These are phyloP conservation scores for Stigmatopora nigra DNA, from an alignment of 2,113 vertebrate species.

Conservation along the genomic window DNA sequence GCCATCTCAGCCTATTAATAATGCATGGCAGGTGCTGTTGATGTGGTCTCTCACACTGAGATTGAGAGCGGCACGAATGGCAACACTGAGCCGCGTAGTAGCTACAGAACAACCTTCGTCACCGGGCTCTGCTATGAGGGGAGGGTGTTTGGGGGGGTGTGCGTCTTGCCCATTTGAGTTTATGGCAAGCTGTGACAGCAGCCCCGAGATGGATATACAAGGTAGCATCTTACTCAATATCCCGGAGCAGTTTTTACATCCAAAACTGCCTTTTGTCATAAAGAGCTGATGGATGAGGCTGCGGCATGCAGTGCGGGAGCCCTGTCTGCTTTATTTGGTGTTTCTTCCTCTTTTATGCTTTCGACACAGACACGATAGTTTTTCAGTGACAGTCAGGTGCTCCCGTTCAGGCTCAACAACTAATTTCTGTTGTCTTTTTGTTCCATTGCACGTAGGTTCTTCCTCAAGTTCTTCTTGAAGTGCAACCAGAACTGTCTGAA, in stretches of 20 bases:
- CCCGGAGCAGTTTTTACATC: constrained; percentile 49
- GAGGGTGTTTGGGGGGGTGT: not conserved
- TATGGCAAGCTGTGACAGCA: constrained; percentile 56
- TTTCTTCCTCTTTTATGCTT: constrained; percentile 41
- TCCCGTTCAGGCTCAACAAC: not conserved
- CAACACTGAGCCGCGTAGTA: constrained; percentile 69
- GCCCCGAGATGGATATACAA: constrained; percentile 57
- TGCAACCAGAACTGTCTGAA: constrained; percentile 11
- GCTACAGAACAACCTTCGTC: constrained; percentile 52
- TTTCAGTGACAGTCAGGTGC: constrained; percentile 27
- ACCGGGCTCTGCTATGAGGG: constrained; percentile 22
- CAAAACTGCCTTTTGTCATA: constrained; percentile 54
- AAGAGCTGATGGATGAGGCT: constrained; percentile 44
- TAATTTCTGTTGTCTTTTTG: constrained; percentile 4
- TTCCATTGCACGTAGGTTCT: not conserved
- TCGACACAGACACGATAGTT: constrained; percentile 19
- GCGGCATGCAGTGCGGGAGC: constrained; percentile 13
- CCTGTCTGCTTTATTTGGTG: constrained; percentile 43
- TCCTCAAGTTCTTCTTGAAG: constrained; percentile 9
- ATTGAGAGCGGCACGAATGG: constrained; percentile 76
- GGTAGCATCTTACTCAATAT: constrained; percentile 58
- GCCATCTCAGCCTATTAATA: constrained; percentile 98
- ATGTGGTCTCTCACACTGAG: constrained; percentile 97
- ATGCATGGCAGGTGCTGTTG: constrained; percentile 96
- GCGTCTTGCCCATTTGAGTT: constrained; percentile 48